phyloP scores from a whole-genome alignment of 2,888 invertebrate species.

The Erynnis tages region DNA sequence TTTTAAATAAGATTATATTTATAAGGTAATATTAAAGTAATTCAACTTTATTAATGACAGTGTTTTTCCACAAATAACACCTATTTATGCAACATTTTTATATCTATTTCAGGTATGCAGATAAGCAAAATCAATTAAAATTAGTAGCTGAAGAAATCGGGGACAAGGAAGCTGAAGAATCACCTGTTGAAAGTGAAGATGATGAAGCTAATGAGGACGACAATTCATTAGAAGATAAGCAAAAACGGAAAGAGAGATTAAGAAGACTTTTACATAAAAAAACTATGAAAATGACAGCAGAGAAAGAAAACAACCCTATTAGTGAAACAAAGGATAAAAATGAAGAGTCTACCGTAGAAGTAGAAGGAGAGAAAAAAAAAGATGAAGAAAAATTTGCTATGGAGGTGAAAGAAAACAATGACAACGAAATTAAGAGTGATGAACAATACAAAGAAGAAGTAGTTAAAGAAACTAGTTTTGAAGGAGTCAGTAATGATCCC shows the following conservation, averaged over 20 bases:
- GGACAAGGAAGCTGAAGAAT: conserved; percentile 73
- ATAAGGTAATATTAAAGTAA: too few relatives aligned
- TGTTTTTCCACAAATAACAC: too few relatives aligned
- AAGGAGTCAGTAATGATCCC: background rate
- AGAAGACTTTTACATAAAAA: conserved; percentile 59
- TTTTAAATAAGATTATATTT: too few relatives aligned
- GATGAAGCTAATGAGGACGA: conserved; percentile 54
- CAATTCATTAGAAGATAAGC: conserved; percentile 49
- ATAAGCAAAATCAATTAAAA: conserved; percentile 64
- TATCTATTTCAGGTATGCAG: conserved; percentile 54
- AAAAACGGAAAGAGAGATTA: conserved; percentile 61
- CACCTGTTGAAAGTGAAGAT: conserved; percentile 68
- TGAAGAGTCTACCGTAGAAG: conserved; percentile 3
- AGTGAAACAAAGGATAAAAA: conserved; percentile 24
- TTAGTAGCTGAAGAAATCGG: conserved; percentile 68
- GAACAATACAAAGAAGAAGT: background rate
- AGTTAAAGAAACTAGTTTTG: background rate
- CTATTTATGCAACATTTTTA: background rate
- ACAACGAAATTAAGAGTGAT: too few relatives aligned
- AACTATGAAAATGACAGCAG: conserved; percentile 42
- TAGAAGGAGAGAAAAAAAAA: conserved; percentile 22
- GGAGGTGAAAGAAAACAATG: background rate
- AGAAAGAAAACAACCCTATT: conserved; percentile 23
- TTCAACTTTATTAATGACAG: too few relatives aligned
- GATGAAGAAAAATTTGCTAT: conserved; percentile 26